phyloP scores from a whole-genome alignment of 1,140 invertebrate genomes.

The Chlorops oryzae region DNA sequence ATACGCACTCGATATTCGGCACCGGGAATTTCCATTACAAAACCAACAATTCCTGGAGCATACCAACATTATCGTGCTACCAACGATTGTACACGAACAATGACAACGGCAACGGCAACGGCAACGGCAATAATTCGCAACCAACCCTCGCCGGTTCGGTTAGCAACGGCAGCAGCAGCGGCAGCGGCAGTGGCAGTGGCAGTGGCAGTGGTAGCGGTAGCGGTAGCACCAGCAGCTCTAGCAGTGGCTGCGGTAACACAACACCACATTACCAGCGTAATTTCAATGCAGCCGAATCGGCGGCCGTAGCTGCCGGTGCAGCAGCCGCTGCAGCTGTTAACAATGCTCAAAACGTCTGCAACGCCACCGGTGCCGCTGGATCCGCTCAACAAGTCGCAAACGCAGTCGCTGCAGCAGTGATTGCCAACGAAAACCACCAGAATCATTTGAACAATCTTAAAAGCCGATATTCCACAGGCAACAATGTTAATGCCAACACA shows the following conservation, averaged over 20 bases:
- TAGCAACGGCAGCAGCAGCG: background rate
- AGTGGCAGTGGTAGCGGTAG: background rate
- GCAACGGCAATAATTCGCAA: background rate
- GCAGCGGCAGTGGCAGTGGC: background rate
- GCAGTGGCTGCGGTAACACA: background rate
- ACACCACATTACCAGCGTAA: background rate
- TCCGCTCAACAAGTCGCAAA: slow-evolving; percentile 42
- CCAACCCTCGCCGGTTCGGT: background rate
- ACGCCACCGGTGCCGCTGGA: slow-evolving; percentile 6
- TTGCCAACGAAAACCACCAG: slow-evolving; percentile 42
- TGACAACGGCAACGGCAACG: slow-evolving; percentile 11
- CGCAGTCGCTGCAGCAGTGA: slow-evolving; percentile 38
- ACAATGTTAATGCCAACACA: too few species aligned
- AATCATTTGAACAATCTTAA: slow-evolving; percentile 39
- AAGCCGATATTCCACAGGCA: slow-evolving; percentile 35
- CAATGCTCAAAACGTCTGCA: slow-evolving; percentile 7
- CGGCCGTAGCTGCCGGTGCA: slow-evolving; percentile 16
- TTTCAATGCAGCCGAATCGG: slow-evolving; percentile 6
- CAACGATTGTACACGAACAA: slow-evolving; percentile 41
- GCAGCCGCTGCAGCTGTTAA: slow-evolving; percentile 14
- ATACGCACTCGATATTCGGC: slow-evolving; percentile 42
- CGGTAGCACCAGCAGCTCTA: slow-evolving; percentile 1
- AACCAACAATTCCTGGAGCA: slow-evolving; percentile 43
- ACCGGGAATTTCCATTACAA: slow-evolving; percentile 45
- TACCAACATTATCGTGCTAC: slow-evolving; percentile 35